Percentiles rank a stretch among this genome's conserved stretches.
Evolutionary conservation across 2,888 invertebrate species (phyloP).

Genomic region (Timema cristinae): DNA sequence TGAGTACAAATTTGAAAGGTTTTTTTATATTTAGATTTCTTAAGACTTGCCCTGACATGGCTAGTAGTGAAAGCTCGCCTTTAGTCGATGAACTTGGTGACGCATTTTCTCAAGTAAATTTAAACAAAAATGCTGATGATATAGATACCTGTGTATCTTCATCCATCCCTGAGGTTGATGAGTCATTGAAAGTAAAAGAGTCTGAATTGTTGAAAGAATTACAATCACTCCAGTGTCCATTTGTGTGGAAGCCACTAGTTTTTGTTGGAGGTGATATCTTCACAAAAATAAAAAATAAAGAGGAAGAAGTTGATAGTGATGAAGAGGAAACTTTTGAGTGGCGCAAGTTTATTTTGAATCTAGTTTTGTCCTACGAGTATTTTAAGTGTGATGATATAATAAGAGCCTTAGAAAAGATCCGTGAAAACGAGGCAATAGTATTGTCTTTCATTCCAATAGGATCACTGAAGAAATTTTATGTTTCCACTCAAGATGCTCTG

Average conservation of each 20-base stretch:
- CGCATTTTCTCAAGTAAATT: not conserved
- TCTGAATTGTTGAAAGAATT: constrained; percentile 7
- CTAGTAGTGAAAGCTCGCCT: too few species aligned
- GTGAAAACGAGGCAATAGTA: constrained; percentile 7
- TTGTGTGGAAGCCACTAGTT: constrained; percentile 16
- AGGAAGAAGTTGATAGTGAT: constrained; percentile 14
- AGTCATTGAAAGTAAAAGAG: not conserved
- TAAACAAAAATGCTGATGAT: not conserved
- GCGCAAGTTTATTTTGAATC: constrained; percentile 9
- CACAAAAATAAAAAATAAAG: not conserved
- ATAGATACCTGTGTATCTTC: not conserved
- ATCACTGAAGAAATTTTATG: not conserved
- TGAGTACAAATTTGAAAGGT: too few species aligned
- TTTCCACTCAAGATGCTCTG: not conserved
- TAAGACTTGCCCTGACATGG: too few species aligned
- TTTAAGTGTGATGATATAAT: not conserved
- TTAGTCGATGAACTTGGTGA: not conserved
- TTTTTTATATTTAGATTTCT: too few species aligned
- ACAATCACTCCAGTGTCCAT: constrained; percentile 20
- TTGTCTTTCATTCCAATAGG: not conserved
- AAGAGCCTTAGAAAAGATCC: not conserved
- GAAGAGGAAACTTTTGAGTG: constrained; percentile 19
- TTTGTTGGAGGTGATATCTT: not conserved
- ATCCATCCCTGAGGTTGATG: not conserved
- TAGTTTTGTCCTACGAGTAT: constrained; percentile 21